phyloP scores from a whole-genome alignment of 2,113 vertebrate genomes.

The Hippocampus abdominalis region DNA sequence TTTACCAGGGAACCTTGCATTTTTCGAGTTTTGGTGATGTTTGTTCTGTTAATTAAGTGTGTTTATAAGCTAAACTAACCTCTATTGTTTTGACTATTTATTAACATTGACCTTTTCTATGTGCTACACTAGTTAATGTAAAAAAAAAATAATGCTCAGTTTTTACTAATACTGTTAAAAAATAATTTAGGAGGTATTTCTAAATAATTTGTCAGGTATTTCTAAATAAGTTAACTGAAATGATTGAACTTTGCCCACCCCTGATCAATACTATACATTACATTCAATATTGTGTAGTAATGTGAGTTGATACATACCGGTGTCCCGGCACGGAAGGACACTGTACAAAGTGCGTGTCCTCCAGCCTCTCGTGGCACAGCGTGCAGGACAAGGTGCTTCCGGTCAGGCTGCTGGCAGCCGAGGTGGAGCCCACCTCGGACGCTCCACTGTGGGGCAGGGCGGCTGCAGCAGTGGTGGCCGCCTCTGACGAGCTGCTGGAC shows the following conservation, averaged over 20 bases:
- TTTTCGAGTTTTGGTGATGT: too few species aligned
- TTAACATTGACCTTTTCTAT: too few species aligned
- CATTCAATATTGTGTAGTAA: background rate
- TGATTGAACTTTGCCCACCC: background rate
- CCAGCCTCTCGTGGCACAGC: slow-evolving; percentile 82
- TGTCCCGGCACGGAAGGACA: slow-evolving; percentile 83
- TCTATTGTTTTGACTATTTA: too few species aligned
- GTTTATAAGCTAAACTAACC: background rate
- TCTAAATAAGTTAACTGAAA: background rate
- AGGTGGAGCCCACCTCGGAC: slow-evolving; percentile 62
- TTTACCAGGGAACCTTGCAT: too few species aligned
- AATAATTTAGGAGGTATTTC: background rate
- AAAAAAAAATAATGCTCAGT: background rate
- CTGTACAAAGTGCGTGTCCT: slow-evolving; percentile 85
- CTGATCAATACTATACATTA: background rate
- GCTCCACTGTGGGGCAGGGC: slow-evolving; percentile 61
- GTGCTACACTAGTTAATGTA: background rate
- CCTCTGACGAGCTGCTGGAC: slow-evolving; percentile 56
- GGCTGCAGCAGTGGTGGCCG: slow-evolving; percentile 56
- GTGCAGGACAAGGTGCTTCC: slow-evolving; percentile 82
- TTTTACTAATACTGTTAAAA: background rate
- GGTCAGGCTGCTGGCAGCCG: slow-evolving; percentile 49
- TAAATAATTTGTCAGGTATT: background rate
- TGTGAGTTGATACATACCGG: slow-evolving; percentile 52
- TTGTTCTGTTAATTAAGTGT: too few species aligned